Conservation (phyloP, 1,140 invertebrate species). For the Odontomachus brunneus region DNA sequence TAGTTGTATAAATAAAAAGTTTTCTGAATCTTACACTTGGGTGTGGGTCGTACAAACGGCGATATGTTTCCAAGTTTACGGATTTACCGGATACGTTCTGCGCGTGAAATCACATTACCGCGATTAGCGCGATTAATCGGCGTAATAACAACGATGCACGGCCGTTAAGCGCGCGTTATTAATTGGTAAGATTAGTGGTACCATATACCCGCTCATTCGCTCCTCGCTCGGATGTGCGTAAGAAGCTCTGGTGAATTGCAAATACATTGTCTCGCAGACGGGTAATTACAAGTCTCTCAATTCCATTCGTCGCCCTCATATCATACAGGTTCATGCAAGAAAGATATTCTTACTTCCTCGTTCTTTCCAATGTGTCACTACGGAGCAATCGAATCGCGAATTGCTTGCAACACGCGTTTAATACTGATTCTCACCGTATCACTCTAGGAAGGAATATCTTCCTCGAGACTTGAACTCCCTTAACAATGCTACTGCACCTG, state of each 20-base stretch:
- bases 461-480: constrained; percentile 11
- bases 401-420: background rate
- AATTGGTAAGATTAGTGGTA: constrained; percentile 54
- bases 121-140: background rate
- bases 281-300: constrained; percentile 26
- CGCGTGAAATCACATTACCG: background rate
- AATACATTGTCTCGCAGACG: constrained; percentile 37
- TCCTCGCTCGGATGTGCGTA: constrained; percentile 43
- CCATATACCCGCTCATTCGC: constrained; percentile 38
- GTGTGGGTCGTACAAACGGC: too few species aligned
- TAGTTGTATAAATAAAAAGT: too few species aligned
- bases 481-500: constrained; percentile 29
- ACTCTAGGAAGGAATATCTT: constrained; percentile 35
- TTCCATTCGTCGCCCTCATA: background rate
- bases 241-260: constrained; percentile 50
- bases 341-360: constrained; percentile 24
- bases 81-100: background rate
- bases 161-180: constrained; percentile 20
- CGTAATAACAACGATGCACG: background rate
- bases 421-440: background rate
- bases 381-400: background rate
- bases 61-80: background rate
- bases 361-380: background rate
- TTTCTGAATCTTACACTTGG: too few species aligned
- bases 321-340: background rate